A percentile compares a stretch with the other conserved stretches of the same genome.
Conservation (phyloP, 2,888 invertebrate genomes). For the Hirtodrosophila trivittata region DNA sequence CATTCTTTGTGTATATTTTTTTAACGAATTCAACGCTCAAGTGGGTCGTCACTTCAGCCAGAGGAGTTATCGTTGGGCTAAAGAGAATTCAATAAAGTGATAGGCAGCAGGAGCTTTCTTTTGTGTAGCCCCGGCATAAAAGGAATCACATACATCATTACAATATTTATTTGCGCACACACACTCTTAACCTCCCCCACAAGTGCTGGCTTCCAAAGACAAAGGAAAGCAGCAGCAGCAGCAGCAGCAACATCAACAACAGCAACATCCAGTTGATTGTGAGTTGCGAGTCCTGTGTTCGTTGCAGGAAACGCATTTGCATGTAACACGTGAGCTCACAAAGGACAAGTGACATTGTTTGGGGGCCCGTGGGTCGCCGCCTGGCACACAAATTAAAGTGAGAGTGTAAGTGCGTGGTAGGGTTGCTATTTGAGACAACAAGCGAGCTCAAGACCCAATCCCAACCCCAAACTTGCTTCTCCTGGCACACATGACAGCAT, state of each 20-base stretch:
- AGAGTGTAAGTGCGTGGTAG: slow-evolving; percentile 63
- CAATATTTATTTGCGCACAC: slow-evolving; percentile 73
- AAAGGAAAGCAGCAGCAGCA: slow-evolving; percentile 39
- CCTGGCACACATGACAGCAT: slow-evolving; percentile 47
- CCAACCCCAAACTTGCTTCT: slow-evolving; percentile 12
- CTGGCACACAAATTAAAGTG: slow-evolving; percentile 76
- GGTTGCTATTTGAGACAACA: slow-evolving; percentile 45
- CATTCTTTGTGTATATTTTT: slow-evolving; percentile 16
- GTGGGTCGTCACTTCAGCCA: slow-evolving; percentile 49
- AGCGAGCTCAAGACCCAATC: background rate
- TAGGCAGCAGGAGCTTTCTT: slow-evolving; percentile 57
- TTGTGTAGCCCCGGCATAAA: slow-evolving; percentile 52
- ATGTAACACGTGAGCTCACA: slow-evolving; percentile 77
- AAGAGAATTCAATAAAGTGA: slow-evolving; percentile 75
- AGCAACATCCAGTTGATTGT: slow-evolving; percentile 13
- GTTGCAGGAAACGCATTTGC: slow-evolving; percentile 70
- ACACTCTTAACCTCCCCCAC: slow-evolving; percentile 51
- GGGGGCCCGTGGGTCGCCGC: slow-evolving; percentile 54
- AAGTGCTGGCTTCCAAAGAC: slow-evolving; percentile 31
- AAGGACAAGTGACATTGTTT: slow-evolving; percentile 76
- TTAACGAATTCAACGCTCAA: slow-evolving; percentile 41
- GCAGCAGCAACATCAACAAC: slow-evolving; percentile 23
- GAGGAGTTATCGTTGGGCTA: slow-evolving; percentile 51
- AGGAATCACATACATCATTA: slow-evolving; percentile 76
- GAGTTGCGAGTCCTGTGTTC: slow-evolving; percentile 48